Evolutionary conservation across 2,113 vertebrate genomes (phyloP).

Genomic region (Tursiops truncatus): DNA sequence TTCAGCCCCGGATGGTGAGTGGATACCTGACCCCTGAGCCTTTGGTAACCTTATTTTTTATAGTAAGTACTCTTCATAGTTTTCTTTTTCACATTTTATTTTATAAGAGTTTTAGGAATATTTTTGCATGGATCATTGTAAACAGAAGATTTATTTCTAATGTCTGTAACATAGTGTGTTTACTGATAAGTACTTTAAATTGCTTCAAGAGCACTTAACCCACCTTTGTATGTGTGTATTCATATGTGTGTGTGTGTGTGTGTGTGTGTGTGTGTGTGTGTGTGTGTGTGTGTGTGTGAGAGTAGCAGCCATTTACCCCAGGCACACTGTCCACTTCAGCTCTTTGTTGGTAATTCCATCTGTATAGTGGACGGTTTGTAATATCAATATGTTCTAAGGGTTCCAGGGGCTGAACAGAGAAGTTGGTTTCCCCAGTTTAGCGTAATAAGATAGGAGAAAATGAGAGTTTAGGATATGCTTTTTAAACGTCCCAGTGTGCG

Average conservation of each 20-base stretch:
- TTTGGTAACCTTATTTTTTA: conserved; percentile 80
- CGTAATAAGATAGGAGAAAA: background rate
- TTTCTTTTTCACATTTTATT: conserved; percentile 72
- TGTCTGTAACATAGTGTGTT: conserved; percentile 77
- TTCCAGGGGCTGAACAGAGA: conserved; percentile 34
- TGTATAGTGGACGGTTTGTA: conserved; percentile 62
- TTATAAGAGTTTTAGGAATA: conserved; percentile 80
- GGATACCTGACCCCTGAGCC: conserved; percentile 63
- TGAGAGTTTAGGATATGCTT: conserved; percentile 16
- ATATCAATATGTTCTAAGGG: conserved; percentile 28
- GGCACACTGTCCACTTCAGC: conserved; percentile 57
- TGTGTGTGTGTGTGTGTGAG: conserved; percentile 43
- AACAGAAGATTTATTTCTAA: conserved; percentile 79
- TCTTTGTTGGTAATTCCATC: conserved; percentile 66
- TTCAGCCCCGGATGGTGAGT: conserved; percentile 53
- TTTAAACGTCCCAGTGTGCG: background rate
- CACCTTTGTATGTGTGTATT: conserved; percentile 26
- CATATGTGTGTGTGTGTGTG: conserved; percentile 48
- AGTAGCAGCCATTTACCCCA: conserved; percentile 60
- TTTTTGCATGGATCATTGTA: conserved; percentile 84
- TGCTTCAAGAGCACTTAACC: conserved; percentile 83
- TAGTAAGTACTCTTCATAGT: conserved; percentile 77
- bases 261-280: conserved; percentile 55
- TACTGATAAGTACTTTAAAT: conserved; percentile 78
- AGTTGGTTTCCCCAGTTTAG: conserved; percentile 15